Percentiles rank a stretch among this genome's conserved stretches.
phyloP scores from a whole-genome alignment of 2,113 vertebrate species.

The Cebidichthys violaceus region DNA sequence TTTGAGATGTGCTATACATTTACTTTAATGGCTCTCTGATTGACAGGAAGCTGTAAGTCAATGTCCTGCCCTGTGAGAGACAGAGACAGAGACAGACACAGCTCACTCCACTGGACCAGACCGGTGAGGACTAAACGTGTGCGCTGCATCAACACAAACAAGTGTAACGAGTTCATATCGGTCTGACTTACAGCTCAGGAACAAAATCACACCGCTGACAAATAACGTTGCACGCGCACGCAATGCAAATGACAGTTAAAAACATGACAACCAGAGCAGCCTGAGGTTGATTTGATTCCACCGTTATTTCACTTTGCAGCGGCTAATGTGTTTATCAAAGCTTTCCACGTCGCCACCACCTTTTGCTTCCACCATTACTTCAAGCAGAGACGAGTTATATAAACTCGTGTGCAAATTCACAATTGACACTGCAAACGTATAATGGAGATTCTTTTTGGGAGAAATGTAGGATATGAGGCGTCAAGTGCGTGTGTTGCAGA shows the following conservation, averaged over 20 bases:
- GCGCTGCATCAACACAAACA: neutral
- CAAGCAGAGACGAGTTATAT: neutral
- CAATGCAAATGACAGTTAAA: neutral
- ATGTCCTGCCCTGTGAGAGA: constrained; percentile 24
- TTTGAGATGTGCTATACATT: neutral
- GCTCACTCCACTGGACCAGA: too few relatives aligned
- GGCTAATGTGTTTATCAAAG: neutral
- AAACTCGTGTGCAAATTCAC: neutral
- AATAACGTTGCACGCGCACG: neutral
- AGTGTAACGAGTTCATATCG: neutral
- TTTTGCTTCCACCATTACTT: neutral
- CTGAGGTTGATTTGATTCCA: neutral
- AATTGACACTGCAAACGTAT: neutral
- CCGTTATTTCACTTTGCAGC: neutral
- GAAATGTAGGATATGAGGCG: neutral
- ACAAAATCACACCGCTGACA: neutral
- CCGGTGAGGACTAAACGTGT: too few relatives aligned
- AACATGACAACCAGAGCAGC: neutral
- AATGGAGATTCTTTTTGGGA: neutral
- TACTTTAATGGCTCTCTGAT: constrained; percentile 5
- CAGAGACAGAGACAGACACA: neutral
- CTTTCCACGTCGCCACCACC: neutral
- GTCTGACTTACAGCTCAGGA: neutral
- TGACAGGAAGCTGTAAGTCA: constrained; percentile 44
- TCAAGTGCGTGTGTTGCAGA: constrained; percentile 9